These are phyloP conservation scores for Amphiprion ocellaris DNA, from an alignment of 2,113 vertebrate species.

Conservation along the genomic window DNA sequence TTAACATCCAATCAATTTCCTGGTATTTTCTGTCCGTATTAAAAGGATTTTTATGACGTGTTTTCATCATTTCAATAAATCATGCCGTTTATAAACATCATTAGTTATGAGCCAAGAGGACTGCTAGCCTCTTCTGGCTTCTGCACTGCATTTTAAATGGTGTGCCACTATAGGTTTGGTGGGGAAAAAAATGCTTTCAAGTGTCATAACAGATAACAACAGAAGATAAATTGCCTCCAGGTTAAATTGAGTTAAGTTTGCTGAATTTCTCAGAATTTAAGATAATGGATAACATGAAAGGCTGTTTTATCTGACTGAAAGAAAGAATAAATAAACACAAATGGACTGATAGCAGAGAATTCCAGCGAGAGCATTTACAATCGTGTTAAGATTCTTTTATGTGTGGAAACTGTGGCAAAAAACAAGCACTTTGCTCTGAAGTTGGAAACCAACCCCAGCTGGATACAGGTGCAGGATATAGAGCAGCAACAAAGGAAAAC, in stretches of 20 bases:
- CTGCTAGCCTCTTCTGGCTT: not conserved
- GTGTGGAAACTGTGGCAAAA: too few species aligned
- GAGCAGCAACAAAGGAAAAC: too few species aligned
- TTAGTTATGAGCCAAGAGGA: constrained; percentile 20
- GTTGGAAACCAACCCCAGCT: not conserved
- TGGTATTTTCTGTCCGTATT: constrained; percentile 20
- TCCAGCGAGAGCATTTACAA: too few species aligned
- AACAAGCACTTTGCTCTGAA: too few species aligned
- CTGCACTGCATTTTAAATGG: constrained; percentile 1
- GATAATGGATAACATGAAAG: not conserved
- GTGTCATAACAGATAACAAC: not conserved
- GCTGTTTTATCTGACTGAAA: too few species aligned
- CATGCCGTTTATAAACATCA: constrained; percentile 23
- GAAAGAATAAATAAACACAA: too few species aligned
- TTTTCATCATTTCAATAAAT: constrained; percentile 42
- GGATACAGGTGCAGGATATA: not conserved
- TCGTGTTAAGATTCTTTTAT: too few species aligned
- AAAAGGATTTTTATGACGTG: constrained; percentile 22
- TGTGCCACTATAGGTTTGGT: not conserved
- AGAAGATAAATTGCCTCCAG: constrained; percentile 6
- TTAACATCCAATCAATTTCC: constrained; percentile 23
- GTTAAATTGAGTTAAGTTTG: not conserved
- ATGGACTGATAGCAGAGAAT: too few species aligned
- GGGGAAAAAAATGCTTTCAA: not conserved
- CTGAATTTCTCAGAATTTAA: not conserved